phyloP scores from a whole-genome alignment of 1,140 invertebrate genomes.

The Rhizoglyphus robini region DNA sequence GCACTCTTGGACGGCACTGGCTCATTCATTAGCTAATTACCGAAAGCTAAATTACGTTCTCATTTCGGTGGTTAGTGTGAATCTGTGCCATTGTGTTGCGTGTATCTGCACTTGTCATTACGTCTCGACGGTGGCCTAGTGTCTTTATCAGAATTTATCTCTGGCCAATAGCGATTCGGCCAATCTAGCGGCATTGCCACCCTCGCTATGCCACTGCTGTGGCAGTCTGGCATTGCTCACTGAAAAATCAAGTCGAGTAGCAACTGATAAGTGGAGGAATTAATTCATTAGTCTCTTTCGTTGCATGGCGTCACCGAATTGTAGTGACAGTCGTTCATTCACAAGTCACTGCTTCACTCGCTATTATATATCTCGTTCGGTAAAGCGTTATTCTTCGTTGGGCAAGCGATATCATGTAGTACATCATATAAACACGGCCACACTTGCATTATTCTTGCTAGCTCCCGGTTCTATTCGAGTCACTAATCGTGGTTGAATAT shows the following conservation, averaged over 20 bases:
- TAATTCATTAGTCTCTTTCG: slow-evolving; percentile 7
- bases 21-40: too few relatives aligned
- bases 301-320: not conserved
- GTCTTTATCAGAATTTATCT: not conserved
- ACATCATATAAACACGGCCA: not conserved
- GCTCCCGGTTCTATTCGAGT: slow-evolving; percentile 5
- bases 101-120: slow-evolving; percentile 1
- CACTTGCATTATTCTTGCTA: not conserved
- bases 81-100: too few relatives aligned
- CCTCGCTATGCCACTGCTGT: not conserved
- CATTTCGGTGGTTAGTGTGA: too few relatives aligned
- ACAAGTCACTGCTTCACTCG: not conserved
- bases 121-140: not conserved
- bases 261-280: slow-evolving; percentile 12
- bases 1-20: too few relatives aligned
- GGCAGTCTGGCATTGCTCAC: not conserved
- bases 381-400: not conserved
- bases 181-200: not conserved
- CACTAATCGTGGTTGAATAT: slow-evolving; percentile 10
- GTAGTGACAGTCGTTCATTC: slow-evolving; percentile 4
- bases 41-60: too few relatives aligned
- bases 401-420: not conserved
- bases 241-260: slow-evolving; percentile 6
- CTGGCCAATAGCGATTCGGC: not conserved
- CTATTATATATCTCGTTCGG: slow-evolving; percentile 3